phyloP scores from a whole-genome alignment of 2,113 vertebrate genomes.

The Ranitomeya imitator region DNA sequence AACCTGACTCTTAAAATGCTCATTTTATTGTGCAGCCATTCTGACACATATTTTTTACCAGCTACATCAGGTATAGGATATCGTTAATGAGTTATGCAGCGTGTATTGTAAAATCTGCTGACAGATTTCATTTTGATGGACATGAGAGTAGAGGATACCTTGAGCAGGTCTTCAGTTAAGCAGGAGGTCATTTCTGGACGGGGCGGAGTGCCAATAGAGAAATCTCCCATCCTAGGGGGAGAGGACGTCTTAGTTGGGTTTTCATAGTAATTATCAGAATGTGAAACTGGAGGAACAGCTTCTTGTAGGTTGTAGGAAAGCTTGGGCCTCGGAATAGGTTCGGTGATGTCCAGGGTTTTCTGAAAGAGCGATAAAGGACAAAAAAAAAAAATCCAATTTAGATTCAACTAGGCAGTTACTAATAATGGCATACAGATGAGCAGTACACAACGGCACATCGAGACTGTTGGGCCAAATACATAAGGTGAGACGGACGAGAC shows the following conservation, averaged over 20 bases:
- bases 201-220: neutral
- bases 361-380: conserved; percentile 42
- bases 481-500: too few relatives aligned
- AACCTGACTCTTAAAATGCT: too few relatives aligned
- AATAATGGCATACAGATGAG: too few relatives aligned
- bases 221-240: conserved; percentile 16
- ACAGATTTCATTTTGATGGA: too few relatives aligned
- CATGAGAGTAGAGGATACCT: conserved; percentile 24
- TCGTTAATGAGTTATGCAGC: too few relatives aligned
- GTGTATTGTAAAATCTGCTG: too few relatives aligned
- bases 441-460: too few relatives aligned
- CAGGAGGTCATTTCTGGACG: conserved; percentile 39
- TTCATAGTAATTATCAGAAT: conserved; percentile 64
- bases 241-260: conserved; percentile 31
- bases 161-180: conserved; percentile 30
- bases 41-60: too few relatives aligned
- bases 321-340: conserved; percentile 54
- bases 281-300: conserved; percentile 49
- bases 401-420: neutral
- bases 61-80: too few relatives aligned
- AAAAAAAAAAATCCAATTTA: neutral
- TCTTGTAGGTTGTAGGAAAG: conserved; percentile 55
- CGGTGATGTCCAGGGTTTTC: conserved; percentile 1
- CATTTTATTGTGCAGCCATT: too few relatives aligned
- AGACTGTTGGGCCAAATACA: too few relatives aligned